Percentiles rank a stretch among this genome's conserved stretches.
phyloP scores from a whole-genome alignment of 2,888 invertebrate species.

The Mesorhabditis spiculigera region DNA sequence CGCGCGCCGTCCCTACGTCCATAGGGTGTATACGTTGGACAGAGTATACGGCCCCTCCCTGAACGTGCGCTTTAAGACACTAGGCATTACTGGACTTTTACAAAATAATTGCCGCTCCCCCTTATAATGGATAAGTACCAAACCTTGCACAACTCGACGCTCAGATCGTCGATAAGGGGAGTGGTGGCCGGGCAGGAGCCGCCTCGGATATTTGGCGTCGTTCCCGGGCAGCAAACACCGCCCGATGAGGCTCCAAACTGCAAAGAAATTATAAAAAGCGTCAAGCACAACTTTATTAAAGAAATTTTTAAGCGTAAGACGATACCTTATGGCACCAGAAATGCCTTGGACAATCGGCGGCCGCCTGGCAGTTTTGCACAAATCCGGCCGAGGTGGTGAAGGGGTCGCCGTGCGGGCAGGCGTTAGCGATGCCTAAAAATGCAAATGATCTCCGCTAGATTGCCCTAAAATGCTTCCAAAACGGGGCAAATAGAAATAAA shows the following conservation, averaged over 20 bases:
- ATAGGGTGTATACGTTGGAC: no score
- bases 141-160: slow-evolving; percentile 19
- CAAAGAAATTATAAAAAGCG: not conserved
- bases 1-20: no score
- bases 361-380: slow-evolving; percentile 35
- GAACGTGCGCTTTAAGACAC: no score
- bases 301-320: no score
- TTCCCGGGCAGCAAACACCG: slow-evolving; percentile 44
- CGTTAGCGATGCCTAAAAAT: slow-evolving; percentile 36
- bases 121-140: not conserved
- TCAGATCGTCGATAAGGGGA: slow-evolving; percentile 20
- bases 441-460: not conserved
- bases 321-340: slow-evolving; percentile 44
- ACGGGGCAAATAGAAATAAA: not conserved
- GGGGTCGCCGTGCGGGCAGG: slow-evolving; percentile 43
- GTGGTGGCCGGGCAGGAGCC: slow-evolving; percentile 33
- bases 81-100: no score
- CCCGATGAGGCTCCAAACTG: slow-evolving; percentile 34
- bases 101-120: no score
- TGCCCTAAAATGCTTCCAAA: not conserved
- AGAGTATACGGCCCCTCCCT: no score
- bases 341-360: slow-evolving; percentile 33
- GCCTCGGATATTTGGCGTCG: slow-evolving; percentile 21
- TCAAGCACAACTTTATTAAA: no score
- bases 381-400: slow-evolving; percentile 28